Conservation (phyloP, 2,113 vertebrate species). For the Pelobates fuscus region DNA sequence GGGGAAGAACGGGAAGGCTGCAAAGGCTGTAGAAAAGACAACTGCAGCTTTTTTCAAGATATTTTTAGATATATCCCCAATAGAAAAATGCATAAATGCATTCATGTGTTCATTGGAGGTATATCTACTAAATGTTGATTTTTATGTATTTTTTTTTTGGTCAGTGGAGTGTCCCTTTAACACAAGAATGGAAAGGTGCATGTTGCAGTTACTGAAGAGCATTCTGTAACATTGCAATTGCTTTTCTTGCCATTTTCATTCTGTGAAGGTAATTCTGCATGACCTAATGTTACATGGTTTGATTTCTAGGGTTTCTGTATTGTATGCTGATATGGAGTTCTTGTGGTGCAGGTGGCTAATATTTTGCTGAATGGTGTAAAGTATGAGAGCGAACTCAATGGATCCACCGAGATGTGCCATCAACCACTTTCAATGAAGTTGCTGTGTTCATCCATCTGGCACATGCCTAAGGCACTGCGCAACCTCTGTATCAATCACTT, state of each 20-base stretch:
- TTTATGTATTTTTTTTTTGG: no score
- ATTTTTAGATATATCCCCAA: no score
- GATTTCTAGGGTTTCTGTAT: conserved; percentile 36
- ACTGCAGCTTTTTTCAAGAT: no score
- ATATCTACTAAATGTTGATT: no score
- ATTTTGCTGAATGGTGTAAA: conserved; percentile 92
- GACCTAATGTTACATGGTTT: conserved; percentile 38
- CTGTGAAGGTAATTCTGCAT: conserved; percentile 25
- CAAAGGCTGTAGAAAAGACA: no score
- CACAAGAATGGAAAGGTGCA: no score
- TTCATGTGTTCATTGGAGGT: no score
- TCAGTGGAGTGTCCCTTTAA: no score
- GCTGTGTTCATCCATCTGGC: conserved; percentile 89
- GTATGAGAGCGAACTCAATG: conserved; percentile 88
- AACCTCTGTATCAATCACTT: conserved; percentile 97
- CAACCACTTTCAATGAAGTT: conserved; percentile 85
- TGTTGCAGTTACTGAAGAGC: not conserved
- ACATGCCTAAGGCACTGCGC: conserved; percentile 89
- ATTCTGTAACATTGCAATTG: not conserved
- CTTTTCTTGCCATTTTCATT: not conserved
- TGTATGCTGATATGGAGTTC: conserved; percentile 54
- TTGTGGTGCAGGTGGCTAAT: conserved; percentile 83
- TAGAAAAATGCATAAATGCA: no score
- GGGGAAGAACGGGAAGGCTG: no score
- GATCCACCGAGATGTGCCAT: conserved; percentile 71